Percentiles rank a stretch among this genome's conserved stretches.
Conservation (phyloP, 2,888 invertebrate genomes). For the Aelia acuminata region DNA sequence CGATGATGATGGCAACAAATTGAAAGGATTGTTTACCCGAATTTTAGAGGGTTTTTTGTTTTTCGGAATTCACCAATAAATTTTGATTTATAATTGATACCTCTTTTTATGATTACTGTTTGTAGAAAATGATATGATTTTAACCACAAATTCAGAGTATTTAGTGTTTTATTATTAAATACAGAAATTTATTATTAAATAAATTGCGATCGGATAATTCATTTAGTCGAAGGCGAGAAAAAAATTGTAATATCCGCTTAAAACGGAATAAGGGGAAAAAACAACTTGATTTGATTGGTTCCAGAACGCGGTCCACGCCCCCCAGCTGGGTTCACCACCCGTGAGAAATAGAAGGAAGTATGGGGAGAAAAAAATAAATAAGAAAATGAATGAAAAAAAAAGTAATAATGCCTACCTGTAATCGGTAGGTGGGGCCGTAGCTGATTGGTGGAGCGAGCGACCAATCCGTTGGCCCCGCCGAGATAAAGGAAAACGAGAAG, state of each 20-base stretch:
- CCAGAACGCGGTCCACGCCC: slow-evolving; percentile 40
- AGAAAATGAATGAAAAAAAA: slow-evolving; percentile 50
- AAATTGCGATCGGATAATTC: no score
- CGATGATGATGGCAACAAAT: no score
- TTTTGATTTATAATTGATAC: no score
- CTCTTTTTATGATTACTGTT: no score
- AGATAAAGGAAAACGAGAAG: slow-evolving; percentile 58
- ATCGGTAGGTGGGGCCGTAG: slow-evolving; percentile 53
- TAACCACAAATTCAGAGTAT: no score
- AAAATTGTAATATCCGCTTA: not conserved
- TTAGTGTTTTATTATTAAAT: no score
- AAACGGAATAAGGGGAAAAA: not conserved
- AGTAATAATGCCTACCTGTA: slow-evolving; percentile 41
- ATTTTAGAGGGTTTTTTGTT: no score
- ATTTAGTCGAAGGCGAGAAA: not conserved
- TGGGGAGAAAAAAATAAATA: slow-evolving; percentile 40
- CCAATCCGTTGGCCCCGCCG: slow-evolving; percentile 52
- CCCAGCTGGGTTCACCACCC: slow-evolving; percentile 42
- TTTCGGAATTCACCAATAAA: no score
- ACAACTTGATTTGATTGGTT: slow-evolving; percentile 4
- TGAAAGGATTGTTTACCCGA: no score
- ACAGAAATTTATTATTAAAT: no score
- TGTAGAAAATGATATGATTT: no score
- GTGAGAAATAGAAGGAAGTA: slow-evolving; percentile 30
- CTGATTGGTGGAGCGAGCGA: slow-evolving; percentile 53